Base-by-base conservation (phyloP, 2,888 invertebrate species). In the Aphodius granarius region DNA sequence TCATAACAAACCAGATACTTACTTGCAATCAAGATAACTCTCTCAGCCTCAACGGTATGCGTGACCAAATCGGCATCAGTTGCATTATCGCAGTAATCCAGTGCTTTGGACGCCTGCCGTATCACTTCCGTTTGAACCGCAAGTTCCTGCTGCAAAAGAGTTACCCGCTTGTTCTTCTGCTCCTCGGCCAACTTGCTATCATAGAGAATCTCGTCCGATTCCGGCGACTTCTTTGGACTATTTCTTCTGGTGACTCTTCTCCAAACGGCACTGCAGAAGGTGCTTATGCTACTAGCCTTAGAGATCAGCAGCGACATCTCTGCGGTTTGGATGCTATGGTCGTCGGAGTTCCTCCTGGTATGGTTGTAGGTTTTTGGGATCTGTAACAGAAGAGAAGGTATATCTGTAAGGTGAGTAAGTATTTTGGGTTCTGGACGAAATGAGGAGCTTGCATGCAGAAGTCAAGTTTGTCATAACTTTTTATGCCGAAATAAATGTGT, bases 111-210 rank as follows among this genome's bases (percentile, higher is more conserved):
- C 0, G 85, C 83, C 77, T 86, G 83, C 5, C 80, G 79, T 81
- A 85, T 83, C 66, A 82, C 82, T 15, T 82, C 78, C 68, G 83
- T 84, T 72, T 85, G 84, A 1, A 81, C 76, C 70, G 85, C 83
- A 5, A 78, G 76, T 73, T 80, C 78, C 62, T 74, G 78, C 72
- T 78, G 78, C 15, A 72, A 62, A 5, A 66, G 66, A 17, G 66
- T 43, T 15, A 73, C 15, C 16, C 68, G n/a, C n/a, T 73, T 66
- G 19, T 63, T 72, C 66, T n/a, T 72, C 2, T 63, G 16, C 9
- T 72, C 62, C n/a, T 75, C 18, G 13, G 66, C 18, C n/a, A 73
- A 63, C 18, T 63, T 6, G 23, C 73, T 68, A 15, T 73, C 75
- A n/a, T 72, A 63, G 71, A 73, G 74, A 63, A 66, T 65, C 15